Evolutionary conservation across 1,140 invertebrate species (phyloP), one percentile per base, ranked within the genome.

Genomic region (Trissolcus basalis): DNA sequence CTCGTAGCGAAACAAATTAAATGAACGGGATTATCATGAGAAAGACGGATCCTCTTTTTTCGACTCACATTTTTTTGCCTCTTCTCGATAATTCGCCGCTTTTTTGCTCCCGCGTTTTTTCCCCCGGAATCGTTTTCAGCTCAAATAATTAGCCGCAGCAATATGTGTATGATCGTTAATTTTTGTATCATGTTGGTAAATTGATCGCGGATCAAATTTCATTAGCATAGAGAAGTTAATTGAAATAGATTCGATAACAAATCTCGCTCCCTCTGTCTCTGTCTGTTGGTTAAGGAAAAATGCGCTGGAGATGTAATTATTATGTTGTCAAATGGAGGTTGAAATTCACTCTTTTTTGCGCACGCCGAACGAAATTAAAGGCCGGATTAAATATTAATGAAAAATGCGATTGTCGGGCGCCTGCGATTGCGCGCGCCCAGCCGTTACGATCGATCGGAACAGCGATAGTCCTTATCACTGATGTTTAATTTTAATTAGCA

Each of bases 21-120:
- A 81, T 80, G 81, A 81, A 85, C 83, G 71, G 83, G 81, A 84
- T 85, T 85, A 84, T 80, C 80, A 83, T 81, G 82, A 76, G 81
- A 73, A 82, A 77, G 80, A 83, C 75, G 77, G 77, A 79, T 83
- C 78, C 77, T 83, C 83, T 85, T 84, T 83, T 84, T 85, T 84
- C 83, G 76, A 81, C 81, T 83, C 74, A 65, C 69, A 68, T 77
- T 70, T 76, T 27, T 27, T 70, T 45, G 39, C 71, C 77, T 68
- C 80, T 63, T 65, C 77, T 80, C 80, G 78, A 79, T 67, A 70
- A 69, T 69, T 43, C 53, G 36, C 36, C 36, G n/a, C 9, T 39
- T 19, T 6, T 49, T 49, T 14, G 12, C 32, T 35, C 12, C 12
- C 32, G 9, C 13, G 0, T 4, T 14, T 9, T n/a, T 13, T 1